Conservation (phyloP, 2,113 vertebrate species). For the Grantiella picta region DNA sequence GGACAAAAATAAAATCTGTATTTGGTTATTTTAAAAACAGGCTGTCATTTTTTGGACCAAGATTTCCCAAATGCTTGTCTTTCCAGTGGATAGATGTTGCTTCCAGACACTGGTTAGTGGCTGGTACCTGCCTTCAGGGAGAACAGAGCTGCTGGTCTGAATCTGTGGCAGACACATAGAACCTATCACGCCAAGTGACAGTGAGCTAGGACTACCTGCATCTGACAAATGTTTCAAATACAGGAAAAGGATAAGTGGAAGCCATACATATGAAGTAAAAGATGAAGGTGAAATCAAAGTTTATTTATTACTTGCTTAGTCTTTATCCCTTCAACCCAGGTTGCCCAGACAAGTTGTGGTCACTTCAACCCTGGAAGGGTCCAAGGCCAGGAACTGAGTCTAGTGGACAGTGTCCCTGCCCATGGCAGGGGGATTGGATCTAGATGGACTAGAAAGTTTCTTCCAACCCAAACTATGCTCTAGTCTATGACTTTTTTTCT, state of each 20-base stretch:
- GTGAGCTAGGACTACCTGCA: not conserved
- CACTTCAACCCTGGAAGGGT: not conserved
- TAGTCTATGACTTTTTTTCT: not conserved
- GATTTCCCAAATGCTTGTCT: not conserved
- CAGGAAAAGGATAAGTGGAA: not conserved
- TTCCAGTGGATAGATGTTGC: not conserved
- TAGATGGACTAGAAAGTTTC: not conserved
- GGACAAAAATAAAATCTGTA: not conserved
- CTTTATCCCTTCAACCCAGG: not conserved
- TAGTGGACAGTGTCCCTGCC: not conserved
- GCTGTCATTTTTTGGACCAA: fast-evolving
- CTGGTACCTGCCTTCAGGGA: not conserved
- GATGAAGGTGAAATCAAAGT: not conserved
- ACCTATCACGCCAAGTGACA: not conserved
- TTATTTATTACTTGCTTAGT: not conserved
- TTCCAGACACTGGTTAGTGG: not conserved
- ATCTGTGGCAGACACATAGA: not conserved
- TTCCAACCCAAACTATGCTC: not conserved
- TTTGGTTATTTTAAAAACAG: not conserved
- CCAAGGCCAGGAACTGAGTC: not conserved
- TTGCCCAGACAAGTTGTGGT: not conserved
- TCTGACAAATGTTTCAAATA: not conserved
- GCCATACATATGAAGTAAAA: not conserved
- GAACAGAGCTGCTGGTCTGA: not conserved
- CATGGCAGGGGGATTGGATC: fast-evolving